Evolutionary conservation across 2,888 invertebrate genomes (phyloP), one percentile per base, ranked within the genome.

Genomic region (Anthrax anthrax): DNA sequence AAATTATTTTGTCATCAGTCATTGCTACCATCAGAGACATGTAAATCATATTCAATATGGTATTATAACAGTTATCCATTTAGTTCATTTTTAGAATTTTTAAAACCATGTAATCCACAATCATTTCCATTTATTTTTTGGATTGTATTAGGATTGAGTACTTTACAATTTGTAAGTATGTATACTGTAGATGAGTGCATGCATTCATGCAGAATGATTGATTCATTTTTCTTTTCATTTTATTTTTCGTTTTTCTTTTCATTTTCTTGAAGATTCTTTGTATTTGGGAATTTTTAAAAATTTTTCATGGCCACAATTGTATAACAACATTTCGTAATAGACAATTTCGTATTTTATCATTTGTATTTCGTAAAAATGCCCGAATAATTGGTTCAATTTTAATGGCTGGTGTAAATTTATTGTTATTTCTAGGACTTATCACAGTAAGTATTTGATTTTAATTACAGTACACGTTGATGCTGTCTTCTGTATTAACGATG

Each of bases 101-200:
- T 23, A 6, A 4, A 23, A 23, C 39, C 54, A 1, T 59, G 58
- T 42, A 49, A 48, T 5, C 51, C 55, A 13, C 53, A 55, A 29
- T 52, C 56, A 51, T 61, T 59, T 54, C 55, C 59, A 9, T 19
- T 58, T 4, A 48, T 58, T 19, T 61, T 56, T 51, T 60, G 61
- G 60, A 27, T 55, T 27, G 54, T 57, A 3, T 39, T 60, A 29
- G n/a, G 39, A 2, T 44, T 57, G 6, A 57, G 57, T 48, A 29
- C 53, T 10, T 37, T 51, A 18, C 60, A 59, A 23, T 50, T 54
- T 52, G 60, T 61, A 51, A 56, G 60, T n/a, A n/a, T 54, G 37
- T 36, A 23, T 18, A 12, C 9, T 16, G 5, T 38, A 12, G 13
- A 17, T 18, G 3, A 39, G n/a, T 39, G 17, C n/a, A 17, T 39